A percentile compares a stretch with the other conserved stretches of the same genome.
Conservation (phyloP, 2,888 invertebrate species). For the Amphipyra berbera region DNA sequence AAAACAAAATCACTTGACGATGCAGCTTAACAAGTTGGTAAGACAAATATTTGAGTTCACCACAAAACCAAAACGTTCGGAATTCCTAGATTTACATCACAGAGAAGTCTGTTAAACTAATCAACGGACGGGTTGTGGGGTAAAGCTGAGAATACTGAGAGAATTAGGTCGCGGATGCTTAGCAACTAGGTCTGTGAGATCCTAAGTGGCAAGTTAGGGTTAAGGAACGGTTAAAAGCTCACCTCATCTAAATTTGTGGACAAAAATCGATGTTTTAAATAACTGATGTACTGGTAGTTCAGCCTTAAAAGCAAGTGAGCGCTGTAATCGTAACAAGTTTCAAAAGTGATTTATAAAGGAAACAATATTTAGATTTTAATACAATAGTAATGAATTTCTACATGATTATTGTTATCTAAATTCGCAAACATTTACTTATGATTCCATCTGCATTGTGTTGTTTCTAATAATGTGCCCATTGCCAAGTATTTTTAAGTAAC, state of each 20-base stretch:
- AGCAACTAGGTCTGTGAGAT: constrained; percentile 53
- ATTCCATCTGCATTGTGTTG: too few species aligned
- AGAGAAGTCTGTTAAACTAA: constrained; percentile 57
- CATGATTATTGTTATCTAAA: too few species aligned
- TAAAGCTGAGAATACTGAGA: constrained; percentile 46
- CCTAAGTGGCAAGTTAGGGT: constrained; percentile 63
- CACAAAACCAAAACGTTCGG: constrained; percentile 17
- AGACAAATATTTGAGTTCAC: constrained; percentile 31
- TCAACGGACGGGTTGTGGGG: constrained; percentile 49
- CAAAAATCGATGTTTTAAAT: background rate
- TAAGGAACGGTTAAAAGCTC: constrained; percentile 45
- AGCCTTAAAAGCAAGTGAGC: too few species aligned
- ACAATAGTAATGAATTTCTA: too few species aligned
- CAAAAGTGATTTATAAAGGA: too few species aligned
- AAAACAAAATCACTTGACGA: constrained; percentile 20
- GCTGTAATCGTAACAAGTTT: too few species aligned
- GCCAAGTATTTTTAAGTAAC: too few species aligned
- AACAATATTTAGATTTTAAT: too few species aligned
- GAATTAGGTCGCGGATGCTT: constrained; percentile 75
- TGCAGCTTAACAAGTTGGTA: constrained; percentile 34
- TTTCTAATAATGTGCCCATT: too few species aligned
- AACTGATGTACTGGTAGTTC: too few species aligned
- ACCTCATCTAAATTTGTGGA: constrained; percentile 12
- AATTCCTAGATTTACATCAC: constrained; percentile 42
- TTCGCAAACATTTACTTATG: too few species aligned